Evolutionary conservation across 1,140 invertebrate genomes (phyloP).

Genomic region (Drosophila dunni): DNA sequence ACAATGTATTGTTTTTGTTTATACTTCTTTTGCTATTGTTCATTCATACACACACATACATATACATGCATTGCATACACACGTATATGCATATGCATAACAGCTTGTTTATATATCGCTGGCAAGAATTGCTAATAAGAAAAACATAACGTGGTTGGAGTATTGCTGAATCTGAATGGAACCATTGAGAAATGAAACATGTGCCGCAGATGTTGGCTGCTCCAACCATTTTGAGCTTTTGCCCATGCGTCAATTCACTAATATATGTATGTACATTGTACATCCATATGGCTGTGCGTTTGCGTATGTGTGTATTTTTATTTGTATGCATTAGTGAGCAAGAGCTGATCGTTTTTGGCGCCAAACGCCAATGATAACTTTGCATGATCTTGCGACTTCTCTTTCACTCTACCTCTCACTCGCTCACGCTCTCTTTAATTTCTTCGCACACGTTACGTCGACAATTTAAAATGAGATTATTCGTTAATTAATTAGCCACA

Average conservation of each 20-base stretch:
- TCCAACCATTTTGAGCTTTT: slow-evolving; percentile 30
- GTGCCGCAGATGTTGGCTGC: slow-evolving; percentile 24
- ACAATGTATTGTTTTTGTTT: slow-evolving; percentile 37
- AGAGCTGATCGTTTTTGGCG: slow-evolving; percentile 50
- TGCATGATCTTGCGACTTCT: slow-evolving; percentile 25
- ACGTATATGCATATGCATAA: slow-evolving; percentile 18
- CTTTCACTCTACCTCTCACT: not conserved
- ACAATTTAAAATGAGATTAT: slow-evolving; percentile 8
- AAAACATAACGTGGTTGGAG: slow-evolving; percentile 11
- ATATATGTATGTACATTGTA: slow-evolving; percentile 14
- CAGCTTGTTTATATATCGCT: slow-evolving; percentile 43
- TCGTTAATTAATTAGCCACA: slow-evolving; percentile 9
- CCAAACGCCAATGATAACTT: slow-evolving; percentile 42
- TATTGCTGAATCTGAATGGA: slow-evolving; percentile 41
- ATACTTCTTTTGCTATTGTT: slow-evolving; percentile 24
- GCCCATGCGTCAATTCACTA: slow-evolving; percentile 38
- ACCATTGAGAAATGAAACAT: slow-evolving; percentile 48
- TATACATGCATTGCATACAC: slow-evolving; percentile 1
- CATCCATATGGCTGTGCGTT: slow-evolving; percentile 8
- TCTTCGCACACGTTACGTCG: slow-evolving; percentile 12
- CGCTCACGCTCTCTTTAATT: not conserved
- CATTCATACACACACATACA: slow-evolving; percentile 14
- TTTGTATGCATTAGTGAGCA: not conserved
- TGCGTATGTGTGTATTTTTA: not conserved
- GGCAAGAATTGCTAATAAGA: slow-evolving; percentile 43